Evolutionary conservation across 2,888 invertebrate species (phyloP).

Genomic region (Eustalomyia histrio): DNA sequence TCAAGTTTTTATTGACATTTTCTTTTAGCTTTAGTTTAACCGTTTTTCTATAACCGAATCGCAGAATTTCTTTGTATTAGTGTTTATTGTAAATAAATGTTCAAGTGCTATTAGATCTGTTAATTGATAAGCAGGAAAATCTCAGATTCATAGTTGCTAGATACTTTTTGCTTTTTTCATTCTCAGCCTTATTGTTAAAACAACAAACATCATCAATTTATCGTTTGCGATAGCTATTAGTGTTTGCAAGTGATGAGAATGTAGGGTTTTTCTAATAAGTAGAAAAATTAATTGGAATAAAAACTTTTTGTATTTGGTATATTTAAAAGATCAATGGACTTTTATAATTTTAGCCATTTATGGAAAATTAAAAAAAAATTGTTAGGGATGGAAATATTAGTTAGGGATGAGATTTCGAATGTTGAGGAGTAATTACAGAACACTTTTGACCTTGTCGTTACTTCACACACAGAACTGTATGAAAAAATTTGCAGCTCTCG

Average conservation of each 20-base stretch:
- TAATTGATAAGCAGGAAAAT: conserved; percentile 50
- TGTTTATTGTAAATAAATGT: conserved; percentile 51
- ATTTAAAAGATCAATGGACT: too few species aligned
- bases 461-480: too few species aligned
- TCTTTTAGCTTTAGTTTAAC: conserved; percentile 36
- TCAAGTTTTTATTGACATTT: conserved; percentile 54
- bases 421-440: too few species aligned
- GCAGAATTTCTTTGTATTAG: conserved; percentile 9
- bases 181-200: conserved; percentile 20
- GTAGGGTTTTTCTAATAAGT: conserved; percentile 10
- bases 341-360: too few species aligned
- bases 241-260: conserved; percentile 11
- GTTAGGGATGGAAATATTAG: too few species aligned
- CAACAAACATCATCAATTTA: conserved; percentile 37
- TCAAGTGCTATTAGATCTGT: conserved; percentile 60
- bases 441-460: too few species aligned
- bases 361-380: too few species aligned
- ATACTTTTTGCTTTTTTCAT: conserved; percentile 41
- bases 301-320: too few species aligned
- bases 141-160: conserved; percentile 43
- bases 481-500: too few species aligned
- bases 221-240: conserved; percentile 42
- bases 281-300: background rate
- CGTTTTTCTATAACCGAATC: conserved; percentile 43
- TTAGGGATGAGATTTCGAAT: too few species aligned